phyloP scores from a whole-genome alignment of 2,113 vertebrate genomes.

The Stigmatopora argus region DNA sequence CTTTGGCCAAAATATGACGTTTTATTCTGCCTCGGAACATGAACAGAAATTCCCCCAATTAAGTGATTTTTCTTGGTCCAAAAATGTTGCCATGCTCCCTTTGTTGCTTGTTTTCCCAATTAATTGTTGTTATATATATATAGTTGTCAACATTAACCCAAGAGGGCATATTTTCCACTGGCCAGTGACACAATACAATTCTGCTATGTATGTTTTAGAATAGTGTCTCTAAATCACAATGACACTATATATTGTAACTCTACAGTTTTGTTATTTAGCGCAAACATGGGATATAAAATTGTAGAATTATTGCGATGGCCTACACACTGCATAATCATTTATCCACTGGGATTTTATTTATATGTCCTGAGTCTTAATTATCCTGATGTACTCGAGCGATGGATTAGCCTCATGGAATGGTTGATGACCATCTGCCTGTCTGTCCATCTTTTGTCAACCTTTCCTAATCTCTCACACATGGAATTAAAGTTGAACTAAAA shows the following conservation, averaged over 20 bases:
- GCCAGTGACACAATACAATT: too few relatives aligned
- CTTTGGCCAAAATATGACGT: constrained; percentile 3
- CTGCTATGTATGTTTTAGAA: neutral
- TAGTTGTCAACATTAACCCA: constrained; percentile 1
- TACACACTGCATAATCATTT: neutral
- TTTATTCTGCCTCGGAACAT: constrained; percentile 12
- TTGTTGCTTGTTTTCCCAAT: constrained; percentile 12
- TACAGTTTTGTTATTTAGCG: too few relatives aligned
- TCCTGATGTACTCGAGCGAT: constrained; percentile 11
- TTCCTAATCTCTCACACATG: constrained; percentile 17
- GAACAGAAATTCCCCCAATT: constrained; percentile 11
- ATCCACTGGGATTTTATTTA: constrained; percentile 14
- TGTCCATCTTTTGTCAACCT: constrained; percentile 15
- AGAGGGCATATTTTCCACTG: neutral
- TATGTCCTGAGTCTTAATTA: constrained; percentile 14
- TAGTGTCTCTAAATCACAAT: neutral
- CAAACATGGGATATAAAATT: too few relatives aligned
- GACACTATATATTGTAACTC: too few relatives aligned
- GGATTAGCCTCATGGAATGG: constrained; percentile 30
- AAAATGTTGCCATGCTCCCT: constrained; percentile 18
- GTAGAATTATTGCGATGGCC: neutral
- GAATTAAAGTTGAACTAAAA: constrained; percentile 5
- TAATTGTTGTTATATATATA: neutral
- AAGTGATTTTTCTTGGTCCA: constrained; percentile 9
- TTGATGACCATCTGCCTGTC: constrained; percentile 24